Conservation (phyloP, 2,888 invertebrate genomes). For the Eupithecia exiguata region DNA sequence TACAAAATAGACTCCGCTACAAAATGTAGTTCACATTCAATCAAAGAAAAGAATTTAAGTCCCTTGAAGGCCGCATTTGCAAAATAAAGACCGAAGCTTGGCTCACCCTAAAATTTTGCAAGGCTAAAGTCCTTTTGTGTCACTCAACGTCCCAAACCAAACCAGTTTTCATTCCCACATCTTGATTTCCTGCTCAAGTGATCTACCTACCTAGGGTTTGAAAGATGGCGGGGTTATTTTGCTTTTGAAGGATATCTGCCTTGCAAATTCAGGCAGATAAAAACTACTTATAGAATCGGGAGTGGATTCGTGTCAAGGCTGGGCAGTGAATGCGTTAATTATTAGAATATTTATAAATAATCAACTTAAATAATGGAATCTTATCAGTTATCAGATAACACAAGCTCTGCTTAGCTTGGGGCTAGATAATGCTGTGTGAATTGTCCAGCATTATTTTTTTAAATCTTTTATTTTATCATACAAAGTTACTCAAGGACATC, state of each 20-base stretch:
- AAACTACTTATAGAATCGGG: background rate
- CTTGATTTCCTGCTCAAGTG: slow-evolving; percentile 11
- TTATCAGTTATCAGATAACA: too few relatives aligned
- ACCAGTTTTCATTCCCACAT: slow-evolving; percentile 18
- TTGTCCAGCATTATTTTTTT: too few relatives aligned
- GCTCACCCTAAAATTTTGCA: slow-evolving; percentile 7
- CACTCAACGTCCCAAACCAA: slow-evolving; percentile 9
- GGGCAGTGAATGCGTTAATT: too few relatives aligned
- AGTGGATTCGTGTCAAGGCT: too few relatives aligned
- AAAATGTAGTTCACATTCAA: slow-evolving; percentile 1
- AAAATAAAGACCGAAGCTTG: background rate
- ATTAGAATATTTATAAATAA: too few relatives aligned
- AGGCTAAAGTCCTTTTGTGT: slow-evolving; percentile 11
- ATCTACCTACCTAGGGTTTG: background rate
- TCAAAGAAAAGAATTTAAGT: background rate
- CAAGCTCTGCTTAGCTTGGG: too few relatives aligned
- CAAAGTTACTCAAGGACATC: too few relatives aligned
- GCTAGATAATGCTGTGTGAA: too few relatives aligned
- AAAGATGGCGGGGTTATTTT: background rate
- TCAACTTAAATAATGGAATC: too few relatives aligned
- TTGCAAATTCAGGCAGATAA: background rate
- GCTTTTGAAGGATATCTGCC: background rate
- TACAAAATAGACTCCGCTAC: background rate
- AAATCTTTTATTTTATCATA: too few relatives aligned
- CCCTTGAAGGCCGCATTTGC: background rate